These are phyloP conservation scores for Formica aserva DNA, from an alignment of 2,888 invertebrate species.

Conservation along the genomic window DNA sequence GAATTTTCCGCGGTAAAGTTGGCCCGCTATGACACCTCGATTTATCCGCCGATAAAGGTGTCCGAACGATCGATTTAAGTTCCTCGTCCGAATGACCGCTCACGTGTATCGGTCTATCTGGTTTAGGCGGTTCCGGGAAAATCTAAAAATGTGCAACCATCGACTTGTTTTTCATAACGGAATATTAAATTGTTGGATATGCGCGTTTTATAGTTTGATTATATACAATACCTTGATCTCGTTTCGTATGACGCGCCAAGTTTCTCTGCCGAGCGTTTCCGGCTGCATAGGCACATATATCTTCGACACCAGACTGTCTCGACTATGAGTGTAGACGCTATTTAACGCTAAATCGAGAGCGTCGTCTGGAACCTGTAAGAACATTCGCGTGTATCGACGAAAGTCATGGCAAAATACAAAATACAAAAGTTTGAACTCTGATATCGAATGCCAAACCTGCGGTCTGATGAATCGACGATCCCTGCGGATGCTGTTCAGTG, in stretches of 20 bases:
- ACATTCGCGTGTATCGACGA: not conserved
- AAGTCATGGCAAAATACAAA: not conserved
- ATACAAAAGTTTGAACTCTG: not conserved
- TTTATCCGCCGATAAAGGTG: conserved; percentile 32
- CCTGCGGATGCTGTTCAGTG: conserved; percentile 87
- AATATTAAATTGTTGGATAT: not conserved
- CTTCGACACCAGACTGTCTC: conserved; percentile 86
- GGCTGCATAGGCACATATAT: conserved; percentile 88
- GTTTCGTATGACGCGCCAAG: conserved; percentile 90
- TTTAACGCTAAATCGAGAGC: conserved; percentile 90
- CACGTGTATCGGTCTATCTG: conserved; percentile 47
- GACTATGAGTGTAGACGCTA: conserved; percentile 90
- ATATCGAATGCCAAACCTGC: conserved; percentile 68
- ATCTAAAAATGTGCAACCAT: conserved; percentile 44
- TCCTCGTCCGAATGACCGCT: conserved; percentile 42
- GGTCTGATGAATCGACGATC: conserved; percentile 76
- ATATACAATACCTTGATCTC: conserved; percentile 76
- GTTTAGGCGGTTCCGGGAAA: conserved; percentile 29
- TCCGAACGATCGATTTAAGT: conserved; percentile 44
- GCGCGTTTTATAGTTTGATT: not conserved
- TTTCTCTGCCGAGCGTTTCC: conserved; percentile 89
- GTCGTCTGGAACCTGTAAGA: conserved; percentile 88
- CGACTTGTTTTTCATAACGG: not conserved
- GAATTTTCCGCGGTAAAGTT: conserved; percentile 85
- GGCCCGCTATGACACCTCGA: conserved; percentile 64